Percentiles rank a stretch among this genome's conserved stretches.
These are phyloP conservation scores for Kryptolebias ocellatus DNA, from an alignment of 2,797 vertebrate species.

Conservation along the genomic window DNA sequence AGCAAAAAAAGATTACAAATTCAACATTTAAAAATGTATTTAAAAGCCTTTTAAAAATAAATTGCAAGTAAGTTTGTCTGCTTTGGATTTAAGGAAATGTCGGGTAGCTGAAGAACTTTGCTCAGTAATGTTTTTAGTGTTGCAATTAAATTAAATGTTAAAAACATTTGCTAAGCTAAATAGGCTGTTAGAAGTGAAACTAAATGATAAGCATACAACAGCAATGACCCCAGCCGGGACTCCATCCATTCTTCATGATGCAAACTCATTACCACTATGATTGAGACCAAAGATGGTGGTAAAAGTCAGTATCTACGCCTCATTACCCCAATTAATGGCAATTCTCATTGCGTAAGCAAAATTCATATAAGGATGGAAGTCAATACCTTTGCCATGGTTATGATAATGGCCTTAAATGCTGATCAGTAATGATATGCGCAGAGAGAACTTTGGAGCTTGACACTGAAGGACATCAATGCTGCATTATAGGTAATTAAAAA, in stretches of 20 bases:
- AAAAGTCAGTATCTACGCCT: slow-evolving; percentile 70
- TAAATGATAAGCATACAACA: slow-evolving; percentile 47
- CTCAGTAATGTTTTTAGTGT: neutral
- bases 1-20: too few relatives aligned
- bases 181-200: slow-evolving; percentile 29
- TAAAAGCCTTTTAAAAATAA: too few relatives aligned
- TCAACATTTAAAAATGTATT: too few relatives aligned
- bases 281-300: slow-evolving; percentile 69
- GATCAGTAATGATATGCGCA: slow-evolving; percentile 58
- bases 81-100: neutral
- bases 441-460: slow-evolving; percentile 61
- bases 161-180: neutral
- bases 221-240: slow-evolving; percentile 51
- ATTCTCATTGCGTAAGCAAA: slow-evolving; percentile 78
- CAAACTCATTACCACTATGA: slow-evolving; percentile 72
- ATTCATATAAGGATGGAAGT: slow-evolving; percentile 73
- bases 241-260: slow-evolving; percentile 60
- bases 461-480: slow-evolving; percentile 74
- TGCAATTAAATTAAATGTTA: slow-evolving; percentile 17
- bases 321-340: slow-evolving; percentile 79
- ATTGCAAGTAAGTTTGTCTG: too few relatives aligned
- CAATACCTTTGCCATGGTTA: slow-evolving; percentile 76
- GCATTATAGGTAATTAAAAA: slow-evolving; percentile 74
- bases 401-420: slow-evolving; percentile 72
- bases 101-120: neutral